A percentile compares a stretch with the other conserved stretches of the same genome.
phyloP scores from a whole-genome alignment of 2,113 vertebrate species.

The Zosterops lateralis region DNA sequence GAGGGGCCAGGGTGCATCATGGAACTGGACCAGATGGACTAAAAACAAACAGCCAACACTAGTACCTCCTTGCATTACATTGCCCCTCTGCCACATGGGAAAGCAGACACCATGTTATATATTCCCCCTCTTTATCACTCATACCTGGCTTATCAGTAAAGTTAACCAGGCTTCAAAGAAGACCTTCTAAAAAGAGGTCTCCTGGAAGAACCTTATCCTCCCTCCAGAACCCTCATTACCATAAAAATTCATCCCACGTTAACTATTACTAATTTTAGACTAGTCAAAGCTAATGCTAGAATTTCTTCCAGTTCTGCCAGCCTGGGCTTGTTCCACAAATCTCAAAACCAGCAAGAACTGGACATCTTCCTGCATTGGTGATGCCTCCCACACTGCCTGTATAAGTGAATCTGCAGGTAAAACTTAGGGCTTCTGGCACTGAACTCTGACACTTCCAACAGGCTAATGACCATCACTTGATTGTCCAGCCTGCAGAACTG shows the following conservation, averaged over 20 bases:
- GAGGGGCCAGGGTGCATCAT: constrained; percentile 99
- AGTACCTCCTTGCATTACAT: neutral
- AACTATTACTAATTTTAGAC: neutral
- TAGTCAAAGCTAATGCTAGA: neutral
- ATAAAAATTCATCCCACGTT: neutral
- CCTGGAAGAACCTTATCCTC: neutral
- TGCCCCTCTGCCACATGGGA: neutral
- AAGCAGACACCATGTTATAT: neutral
- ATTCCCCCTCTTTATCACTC: neutral
- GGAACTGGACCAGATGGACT: constrained; percentile 99
- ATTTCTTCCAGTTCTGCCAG: neutral
- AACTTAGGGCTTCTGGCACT: neutral
- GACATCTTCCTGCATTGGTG: neutral
- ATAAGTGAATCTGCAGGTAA: neutral
- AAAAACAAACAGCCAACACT: constrained; percentile 49
- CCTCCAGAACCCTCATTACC: neutral
- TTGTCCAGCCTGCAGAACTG: rapidly evolving
- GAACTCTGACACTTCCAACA: neutral
- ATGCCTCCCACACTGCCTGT: neutral
- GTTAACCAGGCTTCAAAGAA: neutral
- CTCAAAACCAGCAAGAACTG: neutral
- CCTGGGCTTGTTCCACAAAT: neutral
- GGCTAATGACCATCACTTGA: neutral
- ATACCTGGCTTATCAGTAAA: neutral
- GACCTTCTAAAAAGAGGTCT: neutral